Base-by-base conservation (phyloP, 2,113 vertebrate species). In the Gasterosteus aculeatus region DNA sequence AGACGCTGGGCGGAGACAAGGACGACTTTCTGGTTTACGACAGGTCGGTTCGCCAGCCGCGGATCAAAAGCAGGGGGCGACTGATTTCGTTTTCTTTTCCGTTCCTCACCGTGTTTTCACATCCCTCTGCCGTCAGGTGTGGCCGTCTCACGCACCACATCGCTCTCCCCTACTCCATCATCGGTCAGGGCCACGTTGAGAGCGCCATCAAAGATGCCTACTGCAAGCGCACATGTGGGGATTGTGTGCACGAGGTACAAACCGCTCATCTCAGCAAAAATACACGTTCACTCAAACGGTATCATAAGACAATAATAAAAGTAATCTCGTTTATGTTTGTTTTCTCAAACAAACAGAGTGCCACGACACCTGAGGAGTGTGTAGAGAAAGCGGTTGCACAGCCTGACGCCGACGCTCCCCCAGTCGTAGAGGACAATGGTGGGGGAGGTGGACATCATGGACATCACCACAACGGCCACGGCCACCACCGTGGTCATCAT, bases 11-110 rank as follows among this genome's bases (percentile, higher is more conserved):
- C 10, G 97, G 95, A 84, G 90, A 84, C 11, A 99, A 97, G 83
- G 95, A 98, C 68, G 97, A 99, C 91, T 96, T 99, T 83, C 79
- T 99, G 58, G 93, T 99, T 82, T 99, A 99, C 70, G 97, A 99
- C 93, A 96, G 97, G 98, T 97, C 14, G 76, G 94, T 41, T 26
- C n/a, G 26, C 11, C 33, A 29, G 9, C 14, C 44, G 7, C 15
- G 5, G 33, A 53, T 62, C 3, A 42, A 58, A 59, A 65, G 64
- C 22, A 61, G 19, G 1, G 49, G 7, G 10, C 46, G 22, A 14
- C 47, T 44, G 12, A 7, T 16, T 54, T 47, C 12, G 0, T 38
- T 62, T 33, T 0, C 4, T 7, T 11, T 22, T 54, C 51, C 10
- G 42, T n/a, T 26, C 16, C 4, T 72, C 44, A 57, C 58, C 11